phyloP scores from a whole-genome alignment of 2,888 invertebrate species.

The Loripinus fragilis region DNA sequence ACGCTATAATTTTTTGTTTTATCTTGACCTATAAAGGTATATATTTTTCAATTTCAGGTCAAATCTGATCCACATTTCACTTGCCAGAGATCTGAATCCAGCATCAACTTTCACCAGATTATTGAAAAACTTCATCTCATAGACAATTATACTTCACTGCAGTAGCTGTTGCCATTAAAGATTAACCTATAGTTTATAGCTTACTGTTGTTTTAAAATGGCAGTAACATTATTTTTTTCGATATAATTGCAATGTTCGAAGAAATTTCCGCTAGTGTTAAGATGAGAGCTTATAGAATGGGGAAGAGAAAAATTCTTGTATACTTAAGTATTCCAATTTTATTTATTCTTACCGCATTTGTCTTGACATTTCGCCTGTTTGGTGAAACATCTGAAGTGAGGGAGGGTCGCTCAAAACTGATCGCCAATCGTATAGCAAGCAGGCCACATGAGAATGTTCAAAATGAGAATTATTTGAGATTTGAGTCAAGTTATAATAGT shows the following conservation, averaged over 20 bases:
- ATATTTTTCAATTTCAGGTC: too few relatives aligned
- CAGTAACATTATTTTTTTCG: too few relatives aligned
- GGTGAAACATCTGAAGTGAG: background rate
- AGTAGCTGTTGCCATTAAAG: background rate
- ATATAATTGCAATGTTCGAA: too few relatives aligned
- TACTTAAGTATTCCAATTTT: slow-evolving; percentile 37
- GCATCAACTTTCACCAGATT: too few relatives aligned
- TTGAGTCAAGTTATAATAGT: slow-evolving; percentile 8
- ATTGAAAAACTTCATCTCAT: too few relatives aligned
- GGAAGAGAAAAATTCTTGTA: slow-evolving; percentile 11
- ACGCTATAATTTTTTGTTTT: too few relatives aligned
- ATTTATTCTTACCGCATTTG: slow-evolving; percentile 40
- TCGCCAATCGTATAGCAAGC: background rate
- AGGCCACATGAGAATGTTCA: background rate
- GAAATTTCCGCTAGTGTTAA: background rate
- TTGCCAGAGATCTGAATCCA: too few relatives aligned
- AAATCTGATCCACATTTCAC: too few relatives aligned
- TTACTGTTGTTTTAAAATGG: too few relatives aligned
- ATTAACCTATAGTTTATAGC: background rate
- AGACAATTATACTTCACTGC: background rate
- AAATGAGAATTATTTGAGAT: background rate
- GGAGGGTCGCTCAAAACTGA: background rate
- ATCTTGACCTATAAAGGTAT: too few relatives aligned
- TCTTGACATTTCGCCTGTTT: slow-evolving; percentile 35
- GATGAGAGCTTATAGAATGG: slow-evolving; percentile 24